phyloP scores from a whole-genome alignment of 2,888 invertebrate species.

The Drosophila merina region DNA sequence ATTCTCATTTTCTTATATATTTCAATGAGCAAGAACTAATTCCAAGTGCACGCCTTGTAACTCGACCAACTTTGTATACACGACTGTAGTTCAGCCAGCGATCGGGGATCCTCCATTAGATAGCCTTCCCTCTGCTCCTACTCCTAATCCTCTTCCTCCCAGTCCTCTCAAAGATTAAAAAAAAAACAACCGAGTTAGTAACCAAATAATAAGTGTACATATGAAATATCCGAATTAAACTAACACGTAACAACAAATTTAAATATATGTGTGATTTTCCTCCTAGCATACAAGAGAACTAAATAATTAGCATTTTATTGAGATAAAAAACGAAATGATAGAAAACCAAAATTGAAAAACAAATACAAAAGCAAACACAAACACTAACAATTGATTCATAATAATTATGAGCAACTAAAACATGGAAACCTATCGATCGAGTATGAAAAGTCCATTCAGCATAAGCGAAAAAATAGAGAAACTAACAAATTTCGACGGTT shows the following conservation, averaged over 20 bases:
- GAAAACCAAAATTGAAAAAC: constrained; percentile 1
- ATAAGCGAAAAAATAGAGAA: constrained; percentile 44
- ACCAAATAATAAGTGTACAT: constrained; percentile 56
- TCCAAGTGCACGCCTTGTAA: constrained; percentile 61
- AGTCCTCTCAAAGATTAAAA: constrained; percentile 4
- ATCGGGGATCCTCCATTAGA: constrained; percentile 13
- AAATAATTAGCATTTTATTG: constrained; percentile 62
- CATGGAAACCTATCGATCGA: constrained; percentile 43
- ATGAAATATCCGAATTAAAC: constrained; percentile 40
- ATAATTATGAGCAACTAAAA: constrained; percentile 42
- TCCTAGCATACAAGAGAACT: constrained; percentile 58
- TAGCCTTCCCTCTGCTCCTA: constrained; percentile 6
- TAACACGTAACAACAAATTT: constrained; percentile 44
- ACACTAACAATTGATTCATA: constrained; percentile 26
- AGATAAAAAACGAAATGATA: constrained; percentile 27
- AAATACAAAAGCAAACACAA: constrained; percentile 1
- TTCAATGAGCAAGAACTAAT: constrained; percentile 2
- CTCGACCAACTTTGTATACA: constrained; percentile 62
- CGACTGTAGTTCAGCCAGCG: constrained; percentile 15
- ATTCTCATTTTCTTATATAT: neutral
- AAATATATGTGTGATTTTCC: constrained; percentile 69
- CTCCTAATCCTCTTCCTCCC: neutral
- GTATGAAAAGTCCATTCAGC: constrained; percentile 68
- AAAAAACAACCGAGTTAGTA: constrained; percentile 18
- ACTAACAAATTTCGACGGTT: constrained; percentile 62